Evolutionary conservation across 2,888 invertebrate genomes (phyloP), one percentile per base, ranked within the genome.

Genomic region (Galerucella pusilla): DNA sequence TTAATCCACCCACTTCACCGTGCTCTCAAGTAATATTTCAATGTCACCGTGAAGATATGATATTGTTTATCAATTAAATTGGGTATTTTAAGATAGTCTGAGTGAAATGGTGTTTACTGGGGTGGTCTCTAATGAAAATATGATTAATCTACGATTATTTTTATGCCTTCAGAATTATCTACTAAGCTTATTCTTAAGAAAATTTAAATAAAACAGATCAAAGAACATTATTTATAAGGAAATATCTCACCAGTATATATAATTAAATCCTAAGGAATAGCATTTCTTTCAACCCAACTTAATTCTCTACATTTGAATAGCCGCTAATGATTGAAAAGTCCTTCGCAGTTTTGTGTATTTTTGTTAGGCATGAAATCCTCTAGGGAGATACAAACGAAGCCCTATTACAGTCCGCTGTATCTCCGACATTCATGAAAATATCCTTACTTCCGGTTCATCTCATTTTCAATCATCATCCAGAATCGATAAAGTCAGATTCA

Each of bases 371-470:
- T 71, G 25, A 14, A 10, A 54, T 69, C 78, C 82, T 81, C 82
- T 81, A 80, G 81, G 80, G 83, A 81, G 81, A 82, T 78, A 79
- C 79, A 81, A 84, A 84, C 81, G 83, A 84, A 82, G 83, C 84
- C 83, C 82, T 81, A 82, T 84, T 85, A 83, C 82, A 82, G 81
- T 80, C 77, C 78, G 81, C 82, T 81, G 83, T 82, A 82, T 83
- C 84, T 83, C 83, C 83, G 81, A 82, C 83, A 81, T 83, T 81
- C 83, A 83, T 80, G 35, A 84, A 85, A 85, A 85, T 84, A 83
- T 82, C 82, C 85, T 86, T 86, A 86, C 85, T 87, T 87, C 86
- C 86, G 85, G 85, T 86, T 84, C 86, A 86, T 86, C 86, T 86
- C 85, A 80, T 87, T 87, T 87, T 86, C 86, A 87, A 87, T 87